A percentile compares a stretch with the other conserved stretches of the same genome.
Evolutionary conservation across 1,140 invertebrate genomes (phyloP).

Genomic region (Plutomurus gul): DNA sequence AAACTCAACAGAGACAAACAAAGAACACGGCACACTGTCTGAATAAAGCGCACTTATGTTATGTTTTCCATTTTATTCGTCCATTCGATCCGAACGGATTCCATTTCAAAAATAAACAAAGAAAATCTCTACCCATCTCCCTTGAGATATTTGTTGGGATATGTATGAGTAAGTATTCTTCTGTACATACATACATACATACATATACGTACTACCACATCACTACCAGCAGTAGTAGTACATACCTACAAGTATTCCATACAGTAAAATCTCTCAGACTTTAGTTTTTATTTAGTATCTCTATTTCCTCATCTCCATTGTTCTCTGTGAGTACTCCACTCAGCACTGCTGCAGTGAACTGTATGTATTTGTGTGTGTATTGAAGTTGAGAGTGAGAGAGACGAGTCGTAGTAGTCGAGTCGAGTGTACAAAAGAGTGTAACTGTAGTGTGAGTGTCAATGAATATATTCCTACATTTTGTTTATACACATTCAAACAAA

Average conservation of each 20-base stretch:
- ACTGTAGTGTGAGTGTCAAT: no score
- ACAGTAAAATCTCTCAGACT: slow-evolving; percentile 11
- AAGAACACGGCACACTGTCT: not conserved
- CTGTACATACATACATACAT: not conserved
- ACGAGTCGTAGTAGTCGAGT: no score
- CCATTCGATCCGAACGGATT: slow-evolving; percentile 23
- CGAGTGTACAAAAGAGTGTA: no score
- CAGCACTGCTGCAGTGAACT: not conserved
- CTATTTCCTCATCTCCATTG: slow-evolving; percentile 16
- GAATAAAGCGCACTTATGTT: slow-evolving; percentile 11
- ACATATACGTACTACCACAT: no score
- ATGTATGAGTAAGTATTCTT: not conserved
- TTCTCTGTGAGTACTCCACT: not conserved
- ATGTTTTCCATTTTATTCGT: slow-evolving; percentile 25
- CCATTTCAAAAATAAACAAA: slow-evolving; percentile 16
- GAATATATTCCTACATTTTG: no score
- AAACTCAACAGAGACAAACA: not conserved
- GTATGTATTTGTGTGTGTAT: no score
- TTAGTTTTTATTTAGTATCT: slow-evolving; percentile 15
- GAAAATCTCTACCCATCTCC: slow-evolving; percentile 23
- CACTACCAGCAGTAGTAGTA: no score
- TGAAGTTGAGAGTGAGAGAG: no score
- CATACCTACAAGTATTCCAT: no score
- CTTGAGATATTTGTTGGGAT: slow-evolving; percentile 2
- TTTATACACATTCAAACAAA: not conserved